Evolutionary conservation across 2,797 vertebrate genomes (phyloP), one percentile per base, ranked within the genome.

Genomic region (Mionectes olivaceus): DNA sequence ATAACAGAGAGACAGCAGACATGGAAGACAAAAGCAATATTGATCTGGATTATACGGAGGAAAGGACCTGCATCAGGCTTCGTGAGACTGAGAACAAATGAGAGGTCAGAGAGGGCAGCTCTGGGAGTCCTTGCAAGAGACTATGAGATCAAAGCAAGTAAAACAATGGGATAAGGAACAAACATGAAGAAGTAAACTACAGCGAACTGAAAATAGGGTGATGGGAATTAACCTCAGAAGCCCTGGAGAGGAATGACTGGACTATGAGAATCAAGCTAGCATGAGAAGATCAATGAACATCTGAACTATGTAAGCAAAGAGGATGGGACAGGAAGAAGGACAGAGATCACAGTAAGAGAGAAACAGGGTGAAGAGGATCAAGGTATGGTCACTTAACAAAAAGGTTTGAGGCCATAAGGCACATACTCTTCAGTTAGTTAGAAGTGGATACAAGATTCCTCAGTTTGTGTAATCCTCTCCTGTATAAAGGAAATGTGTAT

Each of bases 51-150:
- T 50, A 37, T 8, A 10, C 11, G 12, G 11, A 39, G 37, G 43
- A 81, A 77, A 77, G 17, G 35, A 11, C 13, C 10, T 59, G 11
- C 49, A 80, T 28, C 30, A 41, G 22, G 35, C 50, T 68, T 80
- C 50, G 32, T 23, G 2, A 3, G 1, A 69, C 0, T 21, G 46
- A 87, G 43, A 69, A 78, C 0, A 2, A 73, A 77, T n/a, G 52
- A 65, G 41, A 57, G 5, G 14, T 43, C 25, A 81, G 33, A 35
- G 7, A 87, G 8, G 47, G 39, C 13, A 56, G 55, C 17, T 81
- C 47, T 60, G 13, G 10, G 30, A 64, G 6, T 55, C 30, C 24
- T 55, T 68, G 32, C 30, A 81, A 47, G 65, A 77, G 69, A 43
- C 43, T 43, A 3, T 13, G 32, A 41, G 33, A 57, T 70, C 43